Evolutionary conservation across 2,888 invertebrate species (phyloP).

Genomic region (Phytoseiulus persimilis): DNA sequence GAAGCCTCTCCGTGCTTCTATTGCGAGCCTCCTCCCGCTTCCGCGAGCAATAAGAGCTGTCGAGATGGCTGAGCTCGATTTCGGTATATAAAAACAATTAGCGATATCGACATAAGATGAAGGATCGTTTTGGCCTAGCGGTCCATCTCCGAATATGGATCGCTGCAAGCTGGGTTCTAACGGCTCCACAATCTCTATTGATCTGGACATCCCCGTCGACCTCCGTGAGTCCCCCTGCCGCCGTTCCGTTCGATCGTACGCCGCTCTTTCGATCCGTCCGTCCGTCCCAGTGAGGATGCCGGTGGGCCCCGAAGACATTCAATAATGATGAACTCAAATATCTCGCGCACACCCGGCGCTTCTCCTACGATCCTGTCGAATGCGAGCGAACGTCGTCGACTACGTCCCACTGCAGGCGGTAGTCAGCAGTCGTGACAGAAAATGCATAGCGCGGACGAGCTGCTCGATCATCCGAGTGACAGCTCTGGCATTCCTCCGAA

Average conservation of each 20-base stretch:
- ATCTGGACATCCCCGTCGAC: neutral
- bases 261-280: neutral
- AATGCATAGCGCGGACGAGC: neutral
- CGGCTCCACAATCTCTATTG: neutral
- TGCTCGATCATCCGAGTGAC: neutral
- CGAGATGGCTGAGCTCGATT: neutral
- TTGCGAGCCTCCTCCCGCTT: neutral
- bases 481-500: neutral
- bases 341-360: neutral
- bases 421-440: neutral
- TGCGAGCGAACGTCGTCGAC: neutral
- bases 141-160: conserved; percentile 5
- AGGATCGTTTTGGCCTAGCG: conserved; percentile 21
- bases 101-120: conserved; percentile 32
- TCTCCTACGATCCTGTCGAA: neutral
- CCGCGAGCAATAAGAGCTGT: neutral
- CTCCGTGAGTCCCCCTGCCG: neutral
- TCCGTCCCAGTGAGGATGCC: neutral
- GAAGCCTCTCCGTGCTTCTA: no score
- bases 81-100: conserved; percentile 31
- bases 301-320: neutral
- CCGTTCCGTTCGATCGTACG: neutral
- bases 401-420: neutral
- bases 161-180: conserved; percentile 5
- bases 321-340: neutral